These are phyloP conservation scores for Thyatira batis DNA, from an alignment of 2,888 invertebrate genomes.

Conservation along the genomic window DNA sequence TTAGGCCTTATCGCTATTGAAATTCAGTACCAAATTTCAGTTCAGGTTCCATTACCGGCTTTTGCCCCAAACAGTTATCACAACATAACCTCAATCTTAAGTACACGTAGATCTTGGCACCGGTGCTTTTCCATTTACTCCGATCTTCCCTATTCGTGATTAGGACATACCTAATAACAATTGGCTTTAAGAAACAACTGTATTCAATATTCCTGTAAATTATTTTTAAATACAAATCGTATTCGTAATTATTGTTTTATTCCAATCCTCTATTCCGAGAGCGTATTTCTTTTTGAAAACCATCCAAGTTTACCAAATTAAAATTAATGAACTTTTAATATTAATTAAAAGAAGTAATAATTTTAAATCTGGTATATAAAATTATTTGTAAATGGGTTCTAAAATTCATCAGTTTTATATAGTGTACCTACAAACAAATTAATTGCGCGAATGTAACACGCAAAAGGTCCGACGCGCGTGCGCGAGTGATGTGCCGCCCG, in stretches of 20 bases:
- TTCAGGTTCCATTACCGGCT: constrained; percentile 55
- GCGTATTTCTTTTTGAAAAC: no score
- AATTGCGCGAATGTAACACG: constrained; percentile 53
- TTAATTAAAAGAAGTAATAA: no score
- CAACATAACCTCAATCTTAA: constrained; percentile 79
- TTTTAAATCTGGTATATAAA: constrained; percentile 3
- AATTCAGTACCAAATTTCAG: constrained; percentile 57
- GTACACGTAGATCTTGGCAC: constrained; percentile 63
- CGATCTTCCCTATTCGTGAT: constrained; percentile 29
- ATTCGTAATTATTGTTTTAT: constrained; percentile 71
- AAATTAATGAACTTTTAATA: background rate
- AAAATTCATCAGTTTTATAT: constrained; percentile 46
- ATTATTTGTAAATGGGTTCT: constrained; percentile 37
- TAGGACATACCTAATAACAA: constrained; percentile 47
- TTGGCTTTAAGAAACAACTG: constrained; percentile 64
- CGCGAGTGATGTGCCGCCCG: constrained; percentile 58
- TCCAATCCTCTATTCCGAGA: constrained; percentile 43
- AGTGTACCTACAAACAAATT: constrained; percentile 49
- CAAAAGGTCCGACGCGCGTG: constrained; percentile 70
- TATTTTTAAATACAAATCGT: constrained; percentile 65
- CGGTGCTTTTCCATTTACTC: constrained; percentile 55
- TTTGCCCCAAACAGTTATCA: constrained; percentile 73
- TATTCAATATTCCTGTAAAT: constrained; percentile 46
- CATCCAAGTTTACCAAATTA: no score
- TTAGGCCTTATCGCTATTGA: constrained; percentile 57